phyloP scores from a whole-genome alignment of 2,888 invertebrate species.

The Cabera pusaria region DNA sequence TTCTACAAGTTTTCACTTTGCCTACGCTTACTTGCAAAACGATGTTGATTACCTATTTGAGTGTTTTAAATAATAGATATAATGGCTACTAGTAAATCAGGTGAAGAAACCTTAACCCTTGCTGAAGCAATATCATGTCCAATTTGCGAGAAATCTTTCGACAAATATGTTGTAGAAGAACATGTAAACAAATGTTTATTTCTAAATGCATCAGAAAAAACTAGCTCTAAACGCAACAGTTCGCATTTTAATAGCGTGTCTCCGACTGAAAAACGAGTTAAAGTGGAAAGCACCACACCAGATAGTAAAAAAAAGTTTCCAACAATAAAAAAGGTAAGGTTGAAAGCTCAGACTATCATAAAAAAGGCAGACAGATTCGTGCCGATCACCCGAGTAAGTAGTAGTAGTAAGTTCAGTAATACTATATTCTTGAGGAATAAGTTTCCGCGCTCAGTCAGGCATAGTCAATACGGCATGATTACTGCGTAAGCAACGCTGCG shows the following conservation, averaged over 20 bases:
- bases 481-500: too few relatives aligned
- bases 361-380: too few relatives aligned
- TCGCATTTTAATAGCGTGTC: conserved; percentile 40
- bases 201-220: conserved; percentile 68
- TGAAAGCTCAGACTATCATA: too few relatives aligned
- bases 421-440: too few relatives aligned
- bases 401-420: too few relatives aligned
- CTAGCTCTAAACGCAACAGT: conserved; percentile 48
- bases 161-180: conserved; percentile 78
- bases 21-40: too few relatives aligned
- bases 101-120: conserved; percentile 15
- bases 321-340: conserved; percentile 5
- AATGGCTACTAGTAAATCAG: conserved; percentile 32
- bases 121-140: conserved; percentile 76
- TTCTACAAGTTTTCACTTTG: too few relatives aligned
- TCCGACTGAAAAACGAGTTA: conserved; percentile 52
- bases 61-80: too few relatives aligned
- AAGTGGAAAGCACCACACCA: conserved; percentile 33
- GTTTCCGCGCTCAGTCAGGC: too few relatives aligned
- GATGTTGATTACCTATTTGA: too few relatives aligned
- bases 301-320: not conserved
- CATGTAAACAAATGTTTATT: conserved; percentile 89
- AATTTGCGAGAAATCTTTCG: conserved; percentile 84
- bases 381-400: too few relatives aligned
- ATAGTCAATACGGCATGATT: too few relatives aligned